phyloP scores from a whole-genome alignment of 2,113 vertebrate species.

The Seriola dumerili region DNA sequence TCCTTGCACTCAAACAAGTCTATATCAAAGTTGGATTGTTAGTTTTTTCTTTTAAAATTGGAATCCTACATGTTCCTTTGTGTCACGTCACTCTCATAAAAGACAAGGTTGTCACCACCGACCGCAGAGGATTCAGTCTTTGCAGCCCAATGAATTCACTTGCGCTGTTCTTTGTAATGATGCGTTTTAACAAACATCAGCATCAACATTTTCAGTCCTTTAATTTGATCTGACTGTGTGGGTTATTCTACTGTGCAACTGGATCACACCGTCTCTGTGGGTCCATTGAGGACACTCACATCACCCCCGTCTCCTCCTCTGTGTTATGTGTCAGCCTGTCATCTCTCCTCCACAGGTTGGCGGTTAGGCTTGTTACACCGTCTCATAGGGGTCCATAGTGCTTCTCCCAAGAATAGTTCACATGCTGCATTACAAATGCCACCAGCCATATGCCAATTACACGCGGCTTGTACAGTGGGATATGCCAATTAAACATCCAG shows the following conservation, averaged over 20 bases:
- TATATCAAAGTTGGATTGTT: background rate
- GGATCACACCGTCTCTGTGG: slow-evolving; percentile 14
- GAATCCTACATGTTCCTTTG: slow-evolving; percentile 3
- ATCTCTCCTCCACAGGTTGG: slow-evolving; percentile 61
- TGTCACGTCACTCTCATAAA: slow-evolving; percentile 5
- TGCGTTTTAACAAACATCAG: slow-evolving; percentile 31
- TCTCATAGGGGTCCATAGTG: slow-evolving; percentile 44
- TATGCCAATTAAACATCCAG: slow-evolving; percentile 73
- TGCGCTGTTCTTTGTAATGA: slow-evolving; percentile 1
- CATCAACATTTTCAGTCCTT: slow-evolving; percentile 16
- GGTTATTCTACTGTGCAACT: slow-evolving; percentile 41
- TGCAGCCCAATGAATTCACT: slow-evolving; percentile 24
- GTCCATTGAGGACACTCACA: slow-evolving; percentile 56
- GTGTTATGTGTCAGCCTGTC: slow-evolving; percentile 57
- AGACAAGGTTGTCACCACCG: slow-evolving; percentile 31
- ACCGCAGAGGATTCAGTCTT: slow-evolving; percentile 12
- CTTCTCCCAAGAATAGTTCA: slow-evolving; percentile 65
- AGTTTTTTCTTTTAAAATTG: background rate
- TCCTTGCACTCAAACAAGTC: background rate
- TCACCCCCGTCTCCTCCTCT: slow-evolving; percentile 35
- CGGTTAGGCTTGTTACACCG: slow-evolving; percentile 65
- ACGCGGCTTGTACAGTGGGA: slow-evolving; percentile 45
- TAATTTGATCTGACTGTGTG: slow-evolving; percentile 57
- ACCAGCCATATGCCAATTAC: slow-evolving; percentile 74
- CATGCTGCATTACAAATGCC: slow-evolving; percentile 70